phyloP scores from a whole-genome alignment of 1,140 invertebrate genomes.

The Hormaphis cornu region DNA sequence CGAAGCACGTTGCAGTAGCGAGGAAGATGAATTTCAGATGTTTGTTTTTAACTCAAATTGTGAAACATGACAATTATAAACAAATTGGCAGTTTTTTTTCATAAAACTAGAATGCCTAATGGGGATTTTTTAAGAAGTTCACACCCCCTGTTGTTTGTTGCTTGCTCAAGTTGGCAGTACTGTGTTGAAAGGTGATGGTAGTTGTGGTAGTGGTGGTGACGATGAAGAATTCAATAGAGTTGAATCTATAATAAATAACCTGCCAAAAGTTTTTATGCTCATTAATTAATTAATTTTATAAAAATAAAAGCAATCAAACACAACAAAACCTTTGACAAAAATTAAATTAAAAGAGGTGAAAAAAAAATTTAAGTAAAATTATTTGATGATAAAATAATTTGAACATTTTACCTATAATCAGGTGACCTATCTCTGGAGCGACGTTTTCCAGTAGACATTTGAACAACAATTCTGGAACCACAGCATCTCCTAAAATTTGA shows the following conservation, averaged over 20 bases:
- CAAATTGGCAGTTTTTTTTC: neutral
- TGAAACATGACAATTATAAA: neutral
- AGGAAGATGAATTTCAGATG: conserved; percentile 8
- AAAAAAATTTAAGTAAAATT: neutral
- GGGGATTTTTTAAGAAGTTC: neutral
- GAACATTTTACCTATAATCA: neutral
- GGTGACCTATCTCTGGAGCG: conserved; percentile 22
- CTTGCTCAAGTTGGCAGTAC: conserved; percentile 22
- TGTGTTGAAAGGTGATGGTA: conserved; percentile 22
- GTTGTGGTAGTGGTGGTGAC: conserved; percentile 5
- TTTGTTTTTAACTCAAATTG: conserved; percentile 1
- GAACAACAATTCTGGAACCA: conserved; percentile 70
- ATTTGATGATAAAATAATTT: neutral
- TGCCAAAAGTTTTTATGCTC: conserved; percentile 23
- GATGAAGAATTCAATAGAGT: neutral
- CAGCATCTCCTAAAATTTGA: conserved; percentile 57
- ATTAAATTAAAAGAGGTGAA: neutral
- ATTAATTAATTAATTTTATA: conserved; percentile 11
- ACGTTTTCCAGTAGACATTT: conserved; percentile 56
- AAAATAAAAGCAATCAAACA: neutral
- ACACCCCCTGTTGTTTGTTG: conserved; percentile 11
- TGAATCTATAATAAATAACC: conserved; percentile 28
- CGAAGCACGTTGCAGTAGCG: neutral
- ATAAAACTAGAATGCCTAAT: conserved; percentile 5
- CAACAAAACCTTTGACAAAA: neutral